Base-by-base conservation (phyloP, 1,140 invertebrate species). In the Eurosta solidaginis region DNA sequence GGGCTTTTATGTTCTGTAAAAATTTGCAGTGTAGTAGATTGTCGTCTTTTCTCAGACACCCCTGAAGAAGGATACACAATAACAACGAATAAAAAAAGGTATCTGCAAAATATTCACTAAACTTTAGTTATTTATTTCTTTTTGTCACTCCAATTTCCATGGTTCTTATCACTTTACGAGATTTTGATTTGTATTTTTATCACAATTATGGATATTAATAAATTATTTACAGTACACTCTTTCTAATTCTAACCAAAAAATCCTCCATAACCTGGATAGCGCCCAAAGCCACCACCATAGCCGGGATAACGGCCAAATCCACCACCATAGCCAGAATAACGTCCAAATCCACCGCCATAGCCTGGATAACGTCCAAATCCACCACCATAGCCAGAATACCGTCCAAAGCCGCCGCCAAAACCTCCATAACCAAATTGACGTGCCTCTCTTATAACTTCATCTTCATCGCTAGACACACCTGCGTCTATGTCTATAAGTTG, bases 381-480 rank as follows among this genome's bases (percentile, higher is more conserved):
- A 7, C 59, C 59, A 22, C 63, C 45, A n/a, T 78, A 78, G 17
- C 40, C 44, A 7, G 63, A n/a, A 27, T 42, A 40, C 1, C 20
- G 29, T 20, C 45, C 7, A 14, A 68, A 78, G 6, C 22, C 59
- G 1, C 76, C 76, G 40, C 40, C 74, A 45, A 33, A 59, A 29
- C 63, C 44, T 10, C 77, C 77, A 4, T n/a, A 47, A 42, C 76
- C 50, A n/a, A 73, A 50, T 33, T 78, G 77, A 73, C 59, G 54
- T 1, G 29, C 59, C 20, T 73, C 44, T 12, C 59, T 25, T 14
- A n/a, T 7, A 6, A 29, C 10, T 40, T 68, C 54, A 22, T 2
- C 42, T 42, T 12, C 29, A 47, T 78, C 59, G 36, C 22, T 5
- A 25, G 20, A 22, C 12, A 25, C 33, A 0, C 59, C 77, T 14